A percentile compares a stretch with the other conserved stretches of the same genome.
Conservation (phyloP, 1,140 invertebrate species). For the Neocloeon triangulifer region DNA sequence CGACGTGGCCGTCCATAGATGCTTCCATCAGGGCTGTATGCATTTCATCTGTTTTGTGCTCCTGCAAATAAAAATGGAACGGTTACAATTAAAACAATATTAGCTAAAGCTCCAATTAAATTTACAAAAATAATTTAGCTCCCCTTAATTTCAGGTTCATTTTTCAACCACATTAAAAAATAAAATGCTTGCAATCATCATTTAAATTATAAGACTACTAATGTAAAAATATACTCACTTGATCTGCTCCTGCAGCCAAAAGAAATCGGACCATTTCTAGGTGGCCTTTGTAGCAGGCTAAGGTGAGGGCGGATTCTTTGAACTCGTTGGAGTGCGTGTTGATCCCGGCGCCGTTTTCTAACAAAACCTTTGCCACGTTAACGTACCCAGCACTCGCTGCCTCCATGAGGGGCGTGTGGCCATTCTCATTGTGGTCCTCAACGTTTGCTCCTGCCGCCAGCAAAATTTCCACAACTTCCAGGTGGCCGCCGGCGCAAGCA, state of each 20-base stretch:
- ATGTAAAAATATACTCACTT: constrained; percentile 21
- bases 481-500: constrained; percentile 89
- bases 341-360: constrained; percentile 84
- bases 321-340: constrained; percentile 99
- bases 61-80: constrained; percentile 19
- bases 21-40: constrained; percentile 99
- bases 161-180: no score
- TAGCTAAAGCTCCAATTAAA: constrained; percentile 1
- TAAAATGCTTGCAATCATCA: no score
- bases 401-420: constrained; percentile 97
- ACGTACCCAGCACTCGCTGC: constrained; percentile 93
- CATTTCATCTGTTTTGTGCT: constrained; percentile 99
- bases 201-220: no score
- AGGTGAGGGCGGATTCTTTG: constrained; percentile 83
- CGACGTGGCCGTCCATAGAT: constrained; percentile 97
- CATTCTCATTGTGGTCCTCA: constrained; percentile 97
- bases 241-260: constrained; percentile 78
- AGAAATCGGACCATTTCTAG: constrained; percentile 93
- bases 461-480: constrained; percentile 71
- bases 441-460: constrained; percentile 83
- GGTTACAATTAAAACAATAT: no score
- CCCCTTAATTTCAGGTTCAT: no score
- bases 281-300: constrained; percentile 96
- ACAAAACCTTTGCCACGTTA: constrained; percentile 66
- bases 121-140: no score